A percentile compares a stretch with the other conserved stretches of the same genome.
These are phyloP conservation scores for Lysandra coridon DNA, from an alignment of 2,888 invertebrate genomes.

Conservation along the genomic window DNA sequence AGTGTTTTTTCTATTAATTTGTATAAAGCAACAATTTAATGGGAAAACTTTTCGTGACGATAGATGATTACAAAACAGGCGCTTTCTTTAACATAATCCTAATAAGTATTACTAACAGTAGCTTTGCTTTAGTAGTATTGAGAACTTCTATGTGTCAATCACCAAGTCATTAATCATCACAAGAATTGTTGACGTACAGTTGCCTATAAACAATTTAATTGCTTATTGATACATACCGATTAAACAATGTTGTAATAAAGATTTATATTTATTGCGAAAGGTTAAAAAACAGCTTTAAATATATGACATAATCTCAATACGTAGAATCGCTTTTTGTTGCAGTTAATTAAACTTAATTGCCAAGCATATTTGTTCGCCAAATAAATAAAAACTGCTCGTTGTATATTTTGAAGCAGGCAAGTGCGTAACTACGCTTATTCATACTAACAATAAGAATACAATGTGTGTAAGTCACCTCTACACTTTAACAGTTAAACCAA, in stretches of 20 bases:
- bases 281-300: neutral
- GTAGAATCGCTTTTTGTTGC: neutral
- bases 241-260: conserved; percentile 19
- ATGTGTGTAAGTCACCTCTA: neutral
- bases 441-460: neutral
- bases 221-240: conserved; percentile 8
- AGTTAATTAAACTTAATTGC: neutral
- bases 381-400: neutral
- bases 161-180: neutral
- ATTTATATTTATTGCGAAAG: conserved; percentile 6
- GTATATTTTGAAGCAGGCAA: too few relatives aligned
- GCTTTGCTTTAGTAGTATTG: neutral
- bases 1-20: too few relatives aligned
- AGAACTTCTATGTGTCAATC: neutral
- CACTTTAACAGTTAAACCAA: too few relatives aligned
- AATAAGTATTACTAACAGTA: neutral
- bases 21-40: too few relatives aligned
- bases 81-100: neutral
- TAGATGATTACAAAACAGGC: too few relatives aligned
- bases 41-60: too few relatives aligned
- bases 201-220: conserved; percentile 14
- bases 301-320: neutral
- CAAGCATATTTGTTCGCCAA: neutral
- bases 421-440: neutral
- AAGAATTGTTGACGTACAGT: neutral